Evolutionary conservation across 2,113 vertebrate genomes (phyloP).

Genomic region (Callipepla californica): DNA sequence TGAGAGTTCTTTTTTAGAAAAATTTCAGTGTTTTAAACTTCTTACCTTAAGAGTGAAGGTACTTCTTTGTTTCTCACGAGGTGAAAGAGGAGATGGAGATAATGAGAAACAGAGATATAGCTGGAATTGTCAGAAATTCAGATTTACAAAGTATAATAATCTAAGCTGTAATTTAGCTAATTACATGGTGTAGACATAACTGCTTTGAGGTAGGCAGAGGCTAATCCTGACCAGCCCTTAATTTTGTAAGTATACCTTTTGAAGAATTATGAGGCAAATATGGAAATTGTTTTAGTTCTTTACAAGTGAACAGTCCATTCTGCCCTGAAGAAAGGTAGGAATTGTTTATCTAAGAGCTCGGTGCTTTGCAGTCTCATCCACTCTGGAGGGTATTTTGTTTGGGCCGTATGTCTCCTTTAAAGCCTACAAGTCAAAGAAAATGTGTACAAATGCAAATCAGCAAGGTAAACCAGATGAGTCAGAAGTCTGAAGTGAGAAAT

Average conservation of each 20-base stretch:
- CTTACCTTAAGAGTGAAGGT: neutral
- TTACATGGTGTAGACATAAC: neutral
- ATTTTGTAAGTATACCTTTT: neutral
- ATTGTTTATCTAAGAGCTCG: constrained; percentile 58
- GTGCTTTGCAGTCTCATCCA: constrained; percentile 3
- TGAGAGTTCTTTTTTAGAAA: neutral
- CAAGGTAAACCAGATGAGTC: neutral
- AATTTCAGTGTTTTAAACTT: neutral
- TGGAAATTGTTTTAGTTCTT: constrained; percentile 31
- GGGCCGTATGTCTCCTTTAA: neutral
- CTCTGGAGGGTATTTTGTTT: neutral
- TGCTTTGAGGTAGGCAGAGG: neutral
- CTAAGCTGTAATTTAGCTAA: neutral
- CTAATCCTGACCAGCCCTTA: neutral
- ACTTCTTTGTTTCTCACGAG: neutral
- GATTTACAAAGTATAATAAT: neutral
- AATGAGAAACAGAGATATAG: neutral
- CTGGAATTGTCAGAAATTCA: neutral
- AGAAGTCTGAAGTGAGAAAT: neutral
- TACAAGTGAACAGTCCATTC: neutral
- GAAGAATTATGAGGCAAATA: neutral
- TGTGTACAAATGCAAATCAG: constrained; percentile 21
- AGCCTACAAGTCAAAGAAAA: constrained; percentile 13
- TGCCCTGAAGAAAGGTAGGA: constrained; percentile 64
- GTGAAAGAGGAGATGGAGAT: neutral